Evolutionary conservation across 2,888 invertebrate genomes (phyloP).

Genomic region (Diarsia rubi): DNA sequence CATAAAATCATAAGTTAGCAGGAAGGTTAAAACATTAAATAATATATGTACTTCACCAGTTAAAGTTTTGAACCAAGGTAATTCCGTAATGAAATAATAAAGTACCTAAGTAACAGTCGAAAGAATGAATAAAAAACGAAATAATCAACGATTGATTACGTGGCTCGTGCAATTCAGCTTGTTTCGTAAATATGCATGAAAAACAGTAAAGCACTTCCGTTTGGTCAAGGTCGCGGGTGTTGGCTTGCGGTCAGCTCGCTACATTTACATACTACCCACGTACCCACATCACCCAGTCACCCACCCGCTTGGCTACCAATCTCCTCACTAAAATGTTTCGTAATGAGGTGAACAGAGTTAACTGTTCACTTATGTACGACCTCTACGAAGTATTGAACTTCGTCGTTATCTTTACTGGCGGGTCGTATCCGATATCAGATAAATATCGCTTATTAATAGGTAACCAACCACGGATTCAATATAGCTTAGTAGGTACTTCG

Average conservation of each 20-base stretch:
- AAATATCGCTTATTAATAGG: conserved; percentile 20
- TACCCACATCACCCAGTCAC: conserved; percentile 10
- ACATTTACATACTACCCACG: conserved; percentile 55
- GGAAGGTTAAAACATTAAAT: not conserved
- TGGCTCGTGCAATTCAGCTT: conserved; percentile 64
- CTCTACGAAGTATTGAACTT: conserved; percentile 49
- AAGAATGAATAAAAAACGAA: conserved; percentile 27
- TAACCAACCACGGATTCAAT: not conserved
- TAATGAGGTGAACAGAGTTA: conserved; percentile 8
- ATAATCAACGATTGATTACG: conserved; percentile 43
- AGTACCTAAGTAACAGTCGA: not conserved
- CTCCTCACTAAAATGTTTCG: conserved; percentile 16
- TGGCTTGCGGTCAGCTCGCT: conserved; percentile 48
- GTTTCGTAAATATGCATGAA: conserved; percentile 73
- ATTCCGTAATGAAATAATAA: conserved; percentile 20
- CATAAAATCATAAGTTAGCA: conserved; percentile 3
- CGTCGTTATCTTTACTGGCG: conserved; percentile 35
- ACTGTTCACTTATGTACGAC: conserved; percentile 32
- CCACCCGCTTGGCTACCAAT: conserved; percentile 30
- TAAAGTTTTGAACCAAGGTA: conserved; percentile 7
- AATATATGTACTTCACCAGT: not conserved
- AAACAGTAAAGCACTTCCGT: conserved; percentile 74
- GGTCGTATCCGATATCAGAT: conserved; percentile 29
- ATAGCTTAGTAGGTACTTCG: not conserved
- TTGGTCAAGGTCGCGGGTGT: conserved; percentile 76